These are phyloP conservation scores for Nansenia antarctica DNA, from an alignment of 2,113 vertebrate species.

Conservation along the genomic window DNA sequence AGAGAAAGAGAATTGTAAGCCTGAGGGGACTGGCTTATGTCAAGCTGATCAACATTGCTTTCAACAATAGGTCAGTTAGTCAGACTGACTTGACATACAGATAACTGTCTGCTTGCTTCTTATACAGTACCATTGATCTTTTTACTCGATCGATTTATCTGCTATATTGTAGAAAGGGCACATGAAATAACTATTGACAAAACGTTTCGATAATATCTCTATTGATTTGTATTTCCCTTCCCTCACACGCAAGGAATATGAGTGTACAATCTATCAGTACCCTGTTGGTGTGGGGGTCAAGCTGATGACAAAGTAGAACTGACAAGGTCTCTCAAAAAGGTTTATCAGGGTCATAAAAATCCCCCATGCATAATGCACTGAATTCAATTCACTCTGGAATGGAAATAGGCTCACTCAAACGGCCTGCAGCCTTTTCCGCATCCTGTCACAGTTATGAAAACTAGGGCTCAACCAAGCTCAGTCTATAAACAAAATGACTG, in stretches of 20 bases:
- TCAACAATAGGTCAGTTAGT: too few relatives aligned
- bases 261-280: not conserved
- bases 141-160: too few relatives aligned
- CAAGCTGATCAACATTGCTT: too few relatives aligned
- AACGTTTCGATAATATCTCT: too few relatives aligned
- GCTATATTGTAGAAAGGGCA: too few relatives aligned
- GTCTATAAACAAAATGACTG: slow-evolving; percentile 2
- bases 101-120: too few relatives aligned
- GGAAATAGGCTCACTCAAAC: slow-evolving; percentile 8
- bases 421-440: slow-evolving; percentile 24
- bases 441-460: slow-evolving; percentile 27
- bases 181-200: too few relatives aligned
- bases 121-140: too few relatives aligned
- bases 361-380: slow-evolving; percentile 35
- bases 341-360: slow-evolving; percentile 49
- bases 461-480: slow-evolving; percentile 32
- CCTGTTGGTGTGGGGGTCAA: slow-evolving; percentile 17
- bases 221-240: too few relatives aligned
- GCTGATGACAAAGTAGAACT: slow-evolving; percentile 53
- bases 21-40: not conserved
- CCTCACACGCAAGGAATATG: too few relatives aligned
- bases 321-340: slow-evolving; percentile 17
- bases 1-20: not conserved
- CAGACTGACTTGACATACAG: too few relatives aligned
- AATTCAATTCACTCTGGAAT: slow-evolving; percentile 34